Evolutionary conservation across 2,113 vertebrate genomes (phyloP).

Genomic region (Oncorhynchus masou): DNA sequence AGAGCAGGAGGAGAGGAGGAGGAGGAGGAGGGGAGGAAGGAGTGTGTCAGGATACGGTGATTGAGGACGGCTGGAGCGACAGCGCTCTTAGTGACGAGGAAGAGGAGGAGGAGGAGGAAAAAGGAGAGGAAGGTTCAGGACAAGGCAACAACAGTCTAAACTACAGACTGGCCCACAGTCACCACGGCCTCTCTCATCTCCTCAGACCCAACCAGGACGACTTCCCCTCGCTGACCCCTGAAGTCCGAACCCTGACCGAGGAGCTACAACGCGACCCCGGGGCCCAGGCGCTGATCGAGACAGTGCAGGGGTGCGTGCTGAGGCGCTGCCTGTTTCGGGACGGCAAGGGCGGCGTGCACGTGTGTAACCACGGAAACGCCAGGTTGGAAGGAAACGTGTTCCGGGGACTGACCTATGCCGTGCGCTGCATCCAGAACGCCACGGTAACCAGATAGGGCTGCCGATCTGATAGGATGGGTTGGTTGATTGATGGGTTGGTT

Average conservation of each 20-base stretch:
- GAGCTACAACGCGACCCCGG: conserved; percentile 85
- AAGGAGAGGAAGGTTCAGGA: conserved; percentile 61
- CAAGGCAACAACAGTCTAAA: conserved; percentile 23
- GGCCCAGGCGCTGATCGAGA: conserved; percentile 72
- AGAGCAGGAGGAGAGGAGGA: conserved; percentile 55
- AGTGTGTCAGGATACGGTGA: conserved; percentile 61
- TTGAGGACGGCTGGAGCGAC: conserved; percentile 75
- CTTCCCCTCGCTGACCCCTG: conserved; percentile 70
- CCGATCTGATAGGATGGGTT: too few relatives aligned
- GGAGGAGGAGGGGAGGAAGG: conserved; percentile 54
- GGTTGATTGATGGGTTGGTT: too few relatives aligned
- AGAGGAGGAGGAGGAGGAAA: conserved; percentile 68
- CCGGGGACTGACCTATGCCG: conserved; percentile 78
- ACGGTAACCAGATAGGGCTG: conserved; percentile 65
- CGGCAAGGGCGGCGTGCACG: conserved; percentile 81
- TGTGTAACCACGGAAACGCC: conserved; percentile 81
- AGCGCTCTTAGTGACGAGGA: conserved; percentile 66
- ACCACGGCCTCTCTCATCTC: conserved; percentile 77
- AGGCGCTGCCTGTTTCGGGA: conserved; percentile 85
- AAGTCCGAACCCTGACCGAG: conserved; percentile 76
- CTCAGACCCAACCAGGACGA: conserved; percentile 68
- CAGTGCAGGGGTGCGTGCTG: conserved; percentile 80
- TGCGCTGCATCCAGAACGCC: conserved; percentile 84
- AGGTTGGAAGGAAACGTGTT: conserved; percentile 83
- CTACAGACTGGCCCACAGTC: conserved; percentile 71